Percentiles rank a stretch among this genome's conserved stretches.
Conservation (phyloP, 1,140 invertebrate species). For the Euglossa dilemma region DNA sequence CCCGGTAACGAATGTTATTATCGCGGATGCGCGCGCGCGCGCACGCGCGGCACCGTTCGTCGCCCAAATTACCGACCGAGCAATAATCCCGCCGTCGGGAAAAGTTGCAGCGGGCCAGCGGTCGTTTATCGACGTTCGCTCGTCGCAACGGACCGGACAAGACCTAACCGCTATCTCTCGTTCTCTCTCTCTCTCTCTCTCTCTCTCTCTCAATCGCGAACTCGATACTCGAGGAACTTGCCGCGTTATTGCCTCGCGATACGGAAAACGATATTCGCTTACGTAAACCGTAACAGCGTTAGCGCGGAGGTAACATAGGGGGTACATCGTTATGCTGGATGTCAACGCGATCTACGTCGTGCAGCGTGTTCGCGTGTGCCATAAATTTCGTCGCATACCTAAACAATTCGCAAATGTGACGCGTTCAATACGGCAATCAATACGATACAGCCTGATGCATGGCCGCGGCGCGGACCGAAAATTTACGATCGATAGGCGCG, state of each 20-base stretch:
- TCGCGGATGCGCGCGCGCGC: conserved; percentile 3
- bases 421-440: conserved; percentile 38
- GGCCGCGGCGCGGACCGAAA: background rate
- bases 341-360: background rate
- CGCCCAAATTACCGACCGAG: conserved; percentile 9
- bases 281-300: background rate
- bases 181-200: too few relatives aligned
- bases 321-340: background rate
- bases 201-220: background rate
- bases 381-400: conserved; percentile 19
- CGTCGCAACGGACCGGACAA: too few relatives aligned
- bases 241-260: background rate
- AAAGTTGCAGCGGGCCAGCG: background rate
- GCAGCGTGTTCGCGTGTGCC: background rate
- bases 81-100: background rate
- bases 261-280: background rate
- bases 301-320: background rate
- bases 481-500: conserved; percentile 37
- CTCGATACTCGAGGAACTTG: background rate
- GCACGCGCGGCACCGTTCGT: background rate
- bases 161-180: too few relatives aligned
- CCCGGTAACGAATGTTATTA: conserved; percentile 26
- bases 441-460: background rate
- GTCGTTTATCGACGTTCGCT: too few relatives aligned
- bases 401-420: conserved; percentile 36